phyloP scores from a whole-genome alignment of 2,888 invertebrate species.

The Campoplex nolae region DNA sequence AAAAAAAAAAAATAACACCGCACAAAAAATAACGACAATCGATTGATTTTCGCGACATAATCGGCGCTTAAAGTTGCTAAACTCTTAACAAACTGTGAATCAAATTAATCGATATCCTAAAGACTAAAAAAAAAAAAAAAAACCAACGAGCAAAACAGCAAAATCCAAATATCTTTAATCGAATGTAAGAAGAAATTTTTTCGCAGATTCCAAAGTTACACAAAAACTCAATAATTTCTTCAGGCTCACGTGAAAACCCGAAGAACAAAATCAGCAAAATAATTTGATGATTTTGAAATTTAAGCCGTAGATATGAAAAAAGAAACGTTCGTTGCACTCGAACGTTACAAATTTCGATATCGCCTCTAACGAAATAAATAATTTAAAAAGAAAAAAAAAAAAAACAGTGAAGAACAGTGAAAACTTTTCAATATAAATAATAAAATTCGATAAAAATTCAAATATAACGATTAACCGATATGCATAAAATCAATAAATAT shows the following conservation, averaged over 20 bases:
- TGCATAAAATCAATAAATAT: conserved; percentile 81
- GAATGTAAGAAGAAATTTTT: conserved; percentile 40
- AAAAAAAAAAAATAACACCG: conserved; percentile 46
- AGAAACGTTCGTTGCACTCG: neutral
- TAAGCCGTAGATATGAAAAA: neutral
- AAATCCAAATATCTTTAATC: neutral
- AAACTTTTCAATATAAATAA: conserved; percentile 10
- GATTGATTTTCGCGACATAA: conserved; percentile 57
- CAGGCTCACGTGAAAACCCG: neutral
- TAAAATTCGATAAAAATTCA: conserved; percentile 9
- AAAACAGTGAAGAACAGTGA: conserved; percentile 47
- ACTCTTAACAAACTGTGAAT: conserved; percentile 52
- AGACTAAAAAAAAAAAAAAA: conserved; percentile 44
- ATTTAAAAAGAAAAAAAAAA: neutral
- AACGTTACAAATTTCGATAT: neutral
- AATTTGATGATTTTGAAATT: neutral
- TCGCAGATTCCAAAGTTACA: conserved; percentile 20
- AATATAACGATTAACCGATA: conserved; percentile 63
- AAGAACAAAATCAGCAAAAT: neutral
- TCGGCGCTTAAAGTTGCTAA: conserved; percentile 59
- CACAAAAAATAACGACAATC: conserved; percentile 26
- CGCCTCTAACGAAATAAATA: neutral
- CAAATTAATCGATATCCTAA: conserved; percentile 59
- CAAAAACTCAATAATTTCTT: neutral
- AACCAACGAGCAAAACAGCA: conserved; percentile 62